phyloP scores from a whole-genome alignment of 2,113 vertebrate species.

The Chaetodon auriga region DNA sequence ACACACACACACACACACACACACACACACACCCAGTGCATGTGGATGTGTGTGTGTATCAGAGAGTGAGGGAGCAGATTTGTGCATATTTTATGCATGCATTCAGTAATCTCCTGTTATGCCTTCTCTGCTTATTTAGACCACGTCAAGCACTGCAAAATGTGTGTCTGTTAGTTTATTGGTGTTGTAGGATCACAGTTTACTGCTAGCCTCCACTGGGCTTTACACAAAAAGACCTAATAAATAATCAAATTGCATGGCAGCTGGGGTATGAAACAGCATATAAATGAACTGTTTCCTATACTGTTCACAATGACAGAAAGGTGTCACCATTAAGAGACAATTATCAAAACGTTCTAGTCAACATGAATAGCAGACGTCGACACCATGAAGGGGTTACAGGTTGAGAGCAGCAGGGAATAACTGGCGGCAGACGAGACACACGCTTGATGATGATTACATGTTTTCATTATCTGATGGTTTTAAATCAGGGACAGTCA shows the following conservation, averaged over 20 bases:
- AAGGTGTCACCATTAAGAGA: background rate
- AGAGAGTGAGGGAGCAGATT: constrained; percentile 9
- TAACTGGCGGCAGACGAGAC: constrained; percentile 48
- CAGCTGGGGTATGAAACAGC: background rate
- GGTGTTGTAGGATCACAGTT: constrained; percentile 17
- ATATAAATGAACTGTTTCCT: background rate
- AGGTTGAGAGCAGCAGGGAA: constrained; percentile 46
- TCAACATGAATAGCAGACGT: constrained; percentile 14
- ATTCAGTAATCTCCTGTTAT: constrained; percentile 22
- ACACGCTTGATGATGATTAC: constrained; percentile 56
- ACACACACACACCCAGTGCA: constrained; percentile 19
- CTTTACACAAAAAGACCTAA: background rate
- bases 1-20: background rate
- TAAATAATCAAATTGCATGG: constrained; percentile 5
- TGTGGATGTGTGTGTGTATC: constrained; percentile 11
- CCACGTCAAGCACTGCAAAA: constrained; percentile 25
- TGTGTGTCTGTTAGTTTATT: constrained; percentile 24
- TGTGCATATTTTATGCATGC: constrained; percentile 50
- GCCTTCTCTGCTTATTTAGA: constrained; percentile 13
- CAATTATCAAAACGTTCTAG: constrained; percentile 13
- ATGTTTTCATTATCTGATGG: constrained; percentile 76
- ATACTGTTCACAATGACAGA: background rate
- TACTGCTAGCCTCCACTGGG: background rate
- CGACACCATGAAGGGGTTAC: constrained; percentile 10
- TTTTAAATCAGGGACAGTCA: constrained; percentile 67